Base-by-base conservation (phyloP, 2,888 invertebrate species). In the Cremastobaeus sp. region DNA sequence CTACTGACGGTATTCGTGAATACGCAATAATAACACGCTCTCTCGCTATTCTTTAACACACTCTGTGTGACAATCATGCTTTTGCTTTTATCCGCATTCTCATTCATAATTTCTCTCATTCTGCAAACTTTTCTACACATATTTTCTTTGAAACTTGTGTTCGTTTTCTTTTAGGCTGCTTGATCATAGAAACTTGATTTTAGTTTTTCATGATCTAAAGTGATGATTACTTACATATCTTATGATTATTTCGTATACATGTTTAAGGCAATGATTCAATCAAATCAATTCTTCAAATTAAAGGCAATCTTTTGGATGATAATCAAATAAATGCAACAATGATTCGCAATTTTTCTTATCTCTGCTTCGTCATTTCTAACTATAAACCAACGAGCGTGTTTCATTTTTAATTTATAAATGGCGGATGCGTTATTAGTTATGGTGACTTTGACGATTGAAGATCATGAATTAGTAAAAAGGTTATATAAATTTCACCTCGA, bases 201-300 rank as follows among this genome's bases (percentile, higher is more conserved):
- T 83, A 78, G 62, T 76, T 81, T 71, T 81, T 79, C 79, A 82
- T 83, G 83, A 82, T 85, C 84, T 86, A 88, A 85, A 82, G 82
- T 86, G 87, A 86, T 86, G 86, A 88, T 87, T 87, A 87, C 83
- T 87, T 87, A 86, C 83, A 86, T 87, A 88, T 84, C 87, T 88
- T 87, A 87, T 79, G 82, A 84, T 87, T 87, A 88, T 80, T 87
- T 88, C 87, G 87, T 88, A 88, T 88, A 88, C 87, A 88, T 87
- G 87, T 87, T 88, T 88, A 88, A 88, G 87, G 87, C 87, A 87
- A 88, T 88, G 86, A 88, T 88, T 88, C 86, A 87, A 88, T 87
- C 84, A 85, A 85, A 85, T 87, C 85, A 87, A 87, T 85, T 86
- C 85, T 84, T 87, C 80, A 83, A 85, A 85, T 83, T 82, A 86